Base-by-base conservation (phyloP, 2,113 vertebrate genomes). In the Circaetus gallicus region DNA sequence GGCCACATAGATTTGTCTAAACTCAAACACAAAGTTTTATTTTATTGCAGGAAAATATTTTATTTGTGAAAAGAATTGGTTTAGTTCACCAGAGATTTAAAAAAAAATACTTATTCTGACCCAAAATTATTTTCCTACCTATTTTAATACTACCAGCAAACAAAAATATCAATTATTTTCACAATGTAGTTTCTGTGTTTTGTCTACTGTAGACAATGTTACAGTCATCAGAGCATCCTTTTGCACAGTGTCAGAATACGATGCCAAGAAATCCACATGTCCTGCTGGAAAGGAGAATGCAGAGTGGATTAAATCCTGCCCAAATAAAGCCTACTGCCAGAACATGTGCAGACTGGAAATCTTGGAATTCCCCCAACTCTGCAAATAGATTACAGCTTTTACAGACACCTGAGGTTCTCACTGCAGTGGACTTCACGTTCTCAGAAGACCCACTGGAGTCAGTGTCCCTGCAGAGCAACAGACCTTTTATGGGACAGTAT, bases 171-270 rank as follows among this genome's bases (percentile, higher is more conserved):
- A 52, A 2, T 88, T 72, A 32, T 86, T 79, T 95, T 90, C 61
- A 55, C 58, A 26, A 36, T 28, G 8, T 69, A 22, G 24, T 95
- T 94, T 76, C 38, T 80, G 9, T 85, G 28, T 91, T 91, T 93
- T 86, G 2, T 93, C 34, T 86, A 2, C 82, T 67, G 25, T n/a
- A 98, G 97, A 65, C 59, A 66, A 19, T 71, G 49, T 88, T 96
- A 74, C 95, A 89, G 66, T 56, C 90, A 94, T 63, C 91, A 89
- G 71, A 63, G 8, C 10, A 29, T 82, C 63, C 61, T 82, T 92
- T 95, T 85, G 34, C 67, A 85, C 90, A 71, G 19, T 34, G 20
- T 86, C 92, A 90, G 71, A 94, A 91, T 67, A 80, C 14, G 15
- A 49, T 53, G 36, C 52, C 78, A 76, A 90, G 71, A 91, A 76